These are phyloP conservation scores for Cebidichthys violaceus DNA, from an alignment of 2,113 vertebrate genomes.

Conservation along the genomic window DNA sequence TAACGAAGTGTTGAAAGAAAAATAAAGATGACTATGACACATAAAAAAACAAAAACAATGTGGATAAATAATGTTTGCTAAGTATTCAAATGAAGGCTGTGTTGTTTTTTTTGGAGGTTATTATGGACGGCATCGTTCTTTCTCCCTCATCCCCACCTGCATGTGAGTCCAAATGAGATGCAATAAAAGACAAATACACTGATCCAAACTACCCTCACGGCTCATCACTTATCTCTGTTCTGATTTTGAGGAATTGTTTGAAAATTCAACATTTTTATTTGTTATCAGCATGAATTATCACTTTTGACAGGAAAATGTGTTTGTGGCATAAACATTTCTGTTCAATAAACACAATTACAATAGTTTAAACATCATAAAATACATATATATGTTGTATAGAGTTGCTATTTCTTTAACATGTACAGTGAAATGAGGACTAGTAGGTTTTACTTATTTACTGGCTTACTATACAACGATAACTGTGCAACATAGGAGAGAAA, in stretches of 20 bases:
- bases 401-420: not conserved
- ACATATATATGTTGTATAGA: not conserved
- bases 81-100: constrained; percentile 73
- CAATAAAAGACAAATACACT: constrained; percentile 82
- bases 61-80: constrained; percentile 71
- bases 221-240: constrained; percentile 62
- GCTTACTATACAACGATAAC: not conserved
- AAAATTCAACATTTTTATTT: not conserved
- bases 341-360: not conserved
- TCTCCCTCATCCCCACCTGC: constrained; percentile 72
- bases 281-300: not conserved
- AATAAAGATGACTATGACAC: constrained; percentile 66
- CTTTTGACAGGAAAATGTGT: not conserved
- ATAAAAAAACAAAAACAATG: constrained; percentile 56
- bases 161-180: constrained; percentile 85
- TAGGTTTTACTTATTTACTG: constrained; percentile 11
- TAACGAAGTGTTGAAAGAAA: constrained; percentile 72
- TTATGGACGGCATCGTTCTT: constrained; percentile 67
- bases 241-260: constrained; percentile 22
- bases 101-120: constrained; percentile 54
- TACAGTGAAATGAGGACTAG: not conserved
- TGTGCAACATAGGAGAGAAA: not conserved
- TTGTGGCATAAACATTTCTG: constrained; percentile 6
- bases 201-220: constrained; percentile 51
- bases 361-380: not conserved